phyloP scores from a whole-genome alignment of 2,888 invertebrate genomes.

The Dasysyrphus albostriatus region DNA sequence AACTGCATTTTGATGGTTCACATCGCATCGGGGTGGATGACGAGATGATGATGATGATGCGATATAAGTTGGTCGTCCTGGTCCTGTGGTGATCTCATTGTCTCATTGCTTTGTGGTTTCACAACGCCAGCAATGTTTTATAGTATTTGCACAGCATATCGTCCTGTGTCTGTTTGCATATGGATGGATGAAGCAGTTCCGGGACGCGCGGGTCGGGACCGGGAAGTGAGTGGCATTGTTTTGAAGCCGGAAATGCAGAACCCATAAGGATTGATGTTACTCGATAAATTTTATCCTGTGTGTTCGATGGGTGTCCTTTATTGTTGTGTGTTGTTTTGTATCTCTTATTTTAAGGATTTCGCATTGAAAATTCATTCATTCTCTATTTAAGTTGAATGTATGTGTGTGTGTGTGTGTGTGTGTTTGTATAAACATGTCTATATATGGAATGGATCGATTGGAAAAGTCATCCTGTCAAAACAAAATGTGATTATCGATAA shows the following conservation, averaged over 20 bases:
- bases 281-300: constrained; percentile 72
- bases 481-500: constrained; percentile 84
- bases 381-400: background rate
- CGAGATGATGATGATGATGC: constrained; percentile 47
- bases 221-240: constrained; percentile 60
- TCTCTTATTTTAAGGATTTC: constrained; percentile 66
- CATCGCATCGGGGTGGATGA: constrained; percentile 37
- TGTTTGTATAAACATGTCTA: constrained; percentile 27
- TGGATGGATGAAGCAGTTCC: constrained; percentile 31
- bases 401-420: background rate
- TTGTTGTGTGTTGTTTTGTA: constrained; percentile 60
- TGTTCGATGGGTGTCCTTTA: constrained; percentile 72
- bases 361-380: constrained; percentile 45
- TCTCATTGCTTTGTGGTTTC: constrained; percentile 58
- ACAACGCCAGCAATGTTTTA: constrained; percentile 50
- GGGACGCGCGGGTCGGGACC: background rate
- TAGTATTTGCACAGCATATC: constrained; percentile 61
- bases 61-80: constrained; percentile 44
- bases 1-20: constrained; percentile 65
- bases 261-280: constrained; percentile 74
- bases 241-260: constrained; percentile 72
- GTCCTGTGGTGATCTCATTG: constrained; percentile 65
- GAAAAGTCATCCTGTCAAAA: constrained; percentile 82
- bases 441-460: constrained; percentile 49
- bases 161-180: constrained; percentile 53